Conservation (phyloP, 2,888 invertebrate species). For the Mallateleia sp. region DNA sequence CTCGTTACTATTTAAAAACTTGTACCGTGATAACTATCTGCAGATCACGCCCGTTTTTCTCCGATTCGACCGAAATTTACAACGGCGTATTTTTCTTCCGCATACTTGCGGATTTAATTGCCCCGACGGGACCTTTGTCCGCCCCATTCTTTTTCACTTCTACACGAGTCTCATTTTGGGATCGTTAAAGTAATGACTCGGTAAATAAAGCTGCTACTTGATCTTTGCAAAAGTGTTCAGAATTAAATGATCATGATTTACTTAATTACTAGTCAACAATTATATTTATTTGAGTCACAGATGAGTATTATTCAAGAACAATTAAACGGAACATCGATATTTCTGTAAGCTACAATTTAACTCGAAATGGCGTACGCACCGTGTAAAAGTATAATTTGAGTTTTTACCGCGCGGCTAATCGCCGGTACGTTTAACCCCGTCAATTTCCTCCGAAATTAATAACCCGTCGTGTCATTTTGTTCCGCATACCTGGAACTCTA, state of each 20-base stretch:
- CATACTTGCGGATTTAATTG: slow-evolving; percentile 15
- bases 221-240: no score
- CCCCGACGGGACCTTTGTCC: background rate
- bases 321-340: no score
- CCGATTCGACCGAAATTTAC: slow-evolving; percentile 2
- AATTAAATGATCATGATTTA: no score
- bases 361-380: no score
- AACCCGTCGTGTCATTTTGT: slow-evolving; percentile 69
- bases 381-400: no score
- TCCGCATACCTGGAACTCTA: slow-evolving; percentile 60
- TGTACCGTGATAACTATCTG: background rate
- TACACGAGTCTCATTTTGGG: slow-evolving; percentile 21
- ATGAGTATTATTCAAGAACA: no score
- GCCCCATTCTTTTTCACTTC: background rate
- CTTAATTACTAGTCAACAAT: no score
- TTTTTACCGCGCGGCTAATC: no score
- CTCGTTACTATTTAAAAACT: background rate
- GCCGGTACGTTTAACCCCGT: slow-evolving; percentile 16
- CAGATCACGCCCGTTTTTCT: background rate
- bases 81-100: slow-evolving; percentile 6
- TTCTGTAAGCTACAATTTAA: no score
- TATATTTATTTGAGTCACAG: no score
- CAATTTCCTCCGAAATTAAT: slow-evolving; percentile 64
- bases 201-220: no score
- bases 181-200: no score